These are phyloP conservation scores for Microtus ochrogaster DNA, from an alignment of 2,113 vertebrate species.

Conservation along the genomic window DNA sequence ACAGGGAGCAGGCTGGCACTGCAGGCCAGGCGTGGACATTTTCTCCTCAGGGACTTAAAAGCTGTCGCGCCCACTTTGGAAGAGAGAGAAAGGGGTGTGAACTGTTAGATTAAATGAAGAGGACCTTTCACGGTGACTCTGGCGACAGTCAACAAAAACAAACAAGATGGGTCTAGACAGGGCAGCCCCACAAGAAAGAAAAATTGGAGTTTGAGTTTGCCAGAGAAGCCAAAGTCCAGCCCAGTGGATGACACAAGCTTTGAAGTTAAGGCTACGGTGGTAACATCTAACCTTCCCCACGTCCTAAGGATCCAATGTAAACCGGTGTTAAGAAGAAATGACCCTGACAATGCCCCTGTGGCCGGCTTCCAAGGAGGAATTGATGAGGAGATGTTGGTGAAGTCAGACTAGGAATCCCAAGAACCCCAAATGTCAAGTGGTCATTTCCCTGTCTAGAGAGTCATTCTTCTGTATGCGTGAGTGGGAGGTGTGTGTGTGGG, in stretches of 20 bases:
- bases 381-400: not conserved
- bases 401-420: not conserved
- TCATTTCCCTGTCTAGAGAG: not conserved
- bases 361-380: not conserved
- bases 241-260: not conserved
- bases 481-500: not conserved
- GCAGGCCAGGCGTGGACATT: not conserved
- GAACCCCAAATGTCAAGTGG: not conserved
- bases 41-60: not conserved
- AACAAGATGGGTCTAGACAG: not conserved
- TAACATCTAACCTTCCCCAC: not conserved
- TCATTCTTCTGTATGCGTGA: not conserved
- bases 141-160: not conserved
- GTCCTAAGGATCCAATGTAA: accelerated
- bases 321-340: not conserved
- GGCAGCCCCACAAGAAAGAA: not conserved
- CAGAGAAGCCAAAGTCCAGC: not conserved
- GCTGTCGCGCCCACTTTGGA: not conserved
- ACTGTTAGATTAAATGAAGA: no score
- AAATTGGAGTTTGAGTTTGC: no score
- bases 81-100: not conserved
- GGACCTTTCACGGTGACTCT: not conserved
- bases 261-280: not conserved
- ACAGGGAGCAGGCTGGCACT: not conserved
- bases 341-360: not conserved